phyloP scores from a whole-genome alignment of 2,888 invertebrate genomes.

The Nyleta sp. region DNA sequence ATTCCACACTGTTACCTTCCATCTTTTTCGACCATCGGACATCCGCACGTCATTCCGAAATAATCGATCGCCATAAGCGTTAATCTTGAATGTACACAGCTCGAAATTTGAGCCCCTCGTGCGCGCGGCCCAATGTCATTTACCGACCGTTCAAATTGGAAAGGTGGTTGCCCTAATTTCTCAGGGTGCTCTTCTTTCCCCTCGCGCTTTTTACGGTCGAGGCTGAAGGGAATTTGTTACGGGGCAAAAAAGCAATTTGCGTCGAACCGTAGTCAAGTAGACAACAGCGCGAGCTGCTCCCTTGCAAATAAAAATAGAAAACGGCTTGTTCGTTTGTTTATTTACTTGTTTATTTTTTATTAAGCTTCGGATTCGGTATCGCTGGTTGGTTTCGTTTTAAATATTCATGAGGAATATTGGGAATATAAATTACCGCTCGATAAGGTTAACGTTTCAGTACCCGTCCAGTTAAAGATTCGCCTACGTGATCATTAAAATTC shows the following conservation, averaged over 20 bases:
- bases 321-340: neutral
- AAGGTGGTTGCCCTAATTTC: slow-evolving; percentile 44
- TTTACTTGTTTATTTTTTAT: too few species aligned
- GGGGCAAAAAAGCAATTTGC: slow-evolving; percentile 8
- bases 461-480: neutral
- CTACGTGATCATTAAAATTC: slow-evolving; percentile 6
- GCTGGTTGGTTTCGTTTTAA: too few species aligned
- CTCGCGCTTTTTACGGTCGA: neutral
- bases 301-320: neutral
- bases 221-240: slow-evolving; percentile 7
- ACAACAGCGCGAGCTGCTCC: neutral
- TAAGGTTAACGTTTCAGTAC: slow-evolving; percentile 8
- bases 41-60: slow-evolving; percentile 51
- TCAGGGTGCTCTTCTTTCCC: slow-evolving; percentile 5
- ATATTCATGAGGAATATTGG: slow-evolving; percentile 24
- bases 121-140: slow-evolving; percentile 1
- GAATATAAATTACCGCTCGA: slow-evolving; percentile 16
- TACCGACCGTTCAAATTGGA: slow-evolving; percentile 12
- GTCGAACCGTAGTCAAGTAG: slow-evolving; percentile 1
- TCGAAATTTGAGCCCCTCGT: slow-evolving; percentile 21
- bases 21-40: slow-evolving; percentile 67
- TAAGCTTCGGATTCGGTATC: too few species aligned
- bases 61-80: slow-evolving; percentile 52
- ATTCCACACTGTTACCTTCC: slow-evolving; percentile 65
- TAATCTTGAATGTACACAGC: slow-evolving; percentile 47